Base-by-base conservation (phyloP, 1,140 invertebrate species). In the Lepidotrigona ventralis region DNA sequence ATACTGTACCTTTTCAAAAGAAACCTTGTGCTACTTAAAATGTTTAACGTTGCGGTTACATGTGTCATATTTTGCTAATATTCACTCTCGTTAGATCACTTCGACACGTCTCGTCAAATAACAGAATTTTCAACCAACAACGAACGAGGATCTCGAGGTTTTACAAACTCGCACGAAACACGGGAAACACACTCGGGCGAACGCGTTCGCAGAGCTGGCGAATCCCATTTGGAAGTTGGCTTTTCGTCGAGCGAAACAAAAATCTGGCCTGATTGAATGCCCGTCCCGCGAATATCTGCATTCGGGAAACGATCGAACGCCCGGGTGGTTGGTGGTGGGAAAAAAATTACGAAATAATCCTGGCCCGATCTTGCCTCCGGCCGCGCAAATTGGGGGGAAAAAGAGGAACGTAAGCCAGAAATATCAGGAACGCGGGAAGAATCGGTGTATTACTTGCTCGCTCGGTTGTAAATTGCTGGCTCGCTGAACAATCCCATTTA, bases 401-500 rank as follows among this genome's bases (percentile, higher is more conserved):
- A 15, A 12, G 12, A 14, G 19, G 68, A 2, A 15, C 19, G 17
- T 1, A 39, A 39, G 60, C 14, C 21, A 56, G 39, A 39, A 46
- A 74, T 54, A 53, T 74, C 19, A 66, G 51, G 80, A 76, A 53
- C 66, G 3, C 63, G 74, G 33, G 39, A 78, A 70, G 71, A 78
- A 83, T 83, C 64, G 64, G 12, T 39, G 81, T 75, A 83, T 83
- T 83, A 83, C 74, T 83, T 83, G 81, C 19, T 71, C 81, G 74
- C 26, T 74, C 53, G 74, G n/a, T 54, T 63, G 74, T 78, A 66
- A 83, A 78, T 83, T 76, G 19, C 81, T 83, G 81, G 81, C 74
- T 83, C 81, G 81, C 26, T 78, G 74, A 83, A 78, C 74, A 78
- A 78, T 77, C 54, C 66, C 74, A 83, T 83, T 83, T 83, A 83